Base-by-base conservation (phyloP, 2,888 invertebrate species). In the Rhamnusium bicolor region DNA sequence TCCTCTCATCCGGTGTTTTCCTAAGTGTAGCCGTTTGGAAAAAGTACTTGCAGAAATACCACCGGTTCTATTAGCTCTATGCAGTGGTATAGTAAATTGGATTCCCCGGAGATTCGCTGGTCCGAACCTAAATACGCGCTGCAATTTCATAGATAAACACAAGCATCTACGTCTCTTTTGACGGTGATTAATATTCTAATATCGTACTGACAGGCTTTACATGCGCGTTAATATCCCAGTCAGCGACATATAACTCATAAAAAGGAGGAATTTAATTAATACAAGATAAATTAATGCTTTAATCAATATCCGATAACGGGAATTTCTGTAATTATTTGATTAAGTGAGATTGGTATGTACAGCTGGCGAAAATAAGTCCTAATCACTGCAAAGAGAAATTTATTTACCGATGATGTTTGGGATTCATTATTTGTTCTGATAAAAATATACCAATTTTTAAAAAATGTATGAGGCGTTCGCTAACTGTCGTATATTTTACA, bases 131-230 rank as follows among this genome's bases (percentile, higher is more conserved):
- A n/a, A 27, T 27, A 27, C 27, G 27, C 27, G n/a, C 27, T 27
- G 54, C 27, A n/a, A 14, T 27, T 27, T 14, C 14, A 27, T 14
- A 56, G 54, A 14, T 7, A 56, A 56, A 27, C 16, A 19, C 21
- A 56, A 56, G 27, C 27, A 56, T n/a, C n/a, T 27, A 56, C 27
- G 27, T 24, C 21, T n/a, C 1, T 56, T 27, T 56, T 56, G 27
- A 24, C 27, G 54, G 27, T 27, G 54, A 56, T 56, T 56, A 56
- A 56, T 56, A 27, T 27, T 14, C 24, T 27, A 7, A 16, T 2
- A 12, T 5, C 27, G 40, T 40, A 56, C 27, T 56, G 54, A 56
- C 27, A 56, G 54, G 54, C 27, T 56, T n/a, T 56, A 56, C 27
- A 56, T 14, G 4, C 54, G 14, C 54, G n/a, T 27, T 56, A 56